Evolutionary conservation across 2,888 invertebrate genomes (phyloP), one percentile per base, ranked within the genome.

Genomic region (Pardosa pseudoannulata): DNA sequence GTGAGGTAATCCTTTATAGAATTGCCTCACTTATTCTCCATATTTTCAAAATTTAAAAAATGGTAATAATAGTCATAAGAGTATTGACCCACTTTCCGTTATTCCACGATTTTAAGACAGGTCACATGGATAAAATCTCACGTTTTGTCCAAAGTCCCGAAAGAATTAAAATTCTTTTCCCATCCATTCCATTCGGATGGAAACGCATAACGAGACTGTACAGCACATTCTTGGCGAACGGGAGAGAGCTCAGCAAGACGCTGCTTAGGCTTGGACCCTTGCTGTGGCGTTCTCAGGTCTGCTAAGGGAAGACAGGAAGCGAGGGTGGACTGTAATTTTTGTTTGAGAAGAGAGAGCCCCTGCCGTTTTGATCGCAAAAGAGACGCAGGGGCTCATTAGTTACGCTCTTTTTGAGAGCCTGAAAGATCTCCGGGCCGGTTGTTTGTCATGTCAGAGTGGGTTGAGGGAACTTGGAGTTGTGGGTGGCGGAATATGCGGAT

Each of bases 271-370:
- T 79, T 71, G 79, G 71, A 64, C 71, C 41, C 79, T 28, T 23
- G 79, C 79, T 79, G 79, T 7, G 79, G 23, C 6, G 6, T 79
- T 79, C 79, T 64, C 71, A 71, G 46, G 13, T 46, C 46, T 16
- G 46, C 11, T 9, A 46, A 46, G 16, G n/a, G 11, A 46, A 16
- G 70, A 56, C 50, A 56, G 78, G 78, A 78, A 78, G 50, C 56
- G 27, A 16, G 56, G 68, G 2, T 2, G n/a, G 46, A 46, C 11
- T 16, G 2, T 2, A 9, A 46, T 73, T 56, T 56, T 70, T 65
- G 41, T 65, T 65, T 46, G 5, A 2, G n/a, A 46, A 16, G 16
- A 46, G 16, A 16, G 46, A 46, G 7, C 11, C 16, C 46, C 46
- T 16, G n/a, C n/a, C n/a, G 46, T 46, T 2, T 6, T 2, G 5